A percentile compares a stretch with the other conserved stretches of the same genome.
Conservation (phyloP, 2,797 vertebrate species). For the Urophycis tenuis region DNA sequence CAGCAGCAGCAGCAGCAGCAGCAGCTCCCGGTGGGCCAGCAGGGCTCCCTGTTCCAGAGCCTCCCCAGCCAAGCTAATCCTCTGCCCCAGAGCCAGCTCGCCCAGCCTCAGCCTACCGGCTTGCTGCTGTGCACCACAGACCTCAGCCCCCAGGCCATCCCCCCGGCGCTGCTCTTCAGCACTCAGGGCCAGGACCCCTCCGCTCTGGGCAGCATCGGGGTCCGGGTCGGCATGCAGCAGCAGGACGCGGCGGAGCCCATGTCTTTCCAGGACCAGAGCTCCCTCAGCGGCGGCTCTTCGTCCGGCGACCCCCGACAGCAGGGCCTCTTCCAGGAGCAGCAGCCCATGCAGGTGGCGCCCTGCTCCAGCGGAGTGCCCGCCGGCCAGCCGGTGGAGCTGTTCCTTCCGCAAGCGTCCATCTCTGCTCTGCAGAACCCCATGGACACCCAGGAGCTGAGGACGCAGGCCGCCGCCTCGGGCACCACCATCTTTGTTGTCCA, state of each 20-base stretch:
- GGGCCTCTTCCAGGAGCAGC: constrained; percentile 84
- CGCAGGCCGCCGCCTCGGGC: constrained; percentile 62
- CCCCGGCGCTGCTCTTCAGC: constrained; percentile 79
- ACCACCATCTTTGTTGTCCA: constrained; percentile 86
- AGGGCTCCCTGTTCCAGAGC: constrained; percentile 68
- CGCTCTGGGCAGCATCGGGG: constrained; percentile 62
- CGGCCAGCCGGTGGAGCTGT: constrained; percentile 86
- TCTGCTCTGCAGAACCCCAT: constrained; percentile 83
- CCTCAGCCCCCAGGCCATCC: constrained; percentile 73
- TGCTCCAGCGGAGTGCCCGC: constrained; percentile 75
- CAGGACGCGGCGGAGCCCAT: constrained; percentile 83
- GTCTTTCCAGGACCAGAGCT: constrained; percentile 88
- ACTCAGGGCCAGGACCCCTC: constrained; percentile 66
- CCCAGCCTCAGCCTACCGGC: constrained; percentile 71
- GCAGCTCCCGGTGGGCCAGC: constrained; percentile 63
- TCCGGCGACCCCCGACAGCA: constrained; percentile 67
- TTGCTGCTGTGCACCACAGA: constrained; percentile 83
- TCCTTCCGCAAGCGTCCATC: constrained; percentile 87
- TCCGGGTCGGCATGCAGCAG: constrained; percentile 70
- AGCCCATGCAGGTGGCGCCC: constrained; percentile 91
- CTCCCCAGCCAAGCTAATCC: constrained; percentile 57
- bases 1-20: constrained; percentile 55
- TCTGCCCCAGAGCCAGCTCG: constrained; percentile 62
- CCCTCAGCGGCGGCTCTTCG: constrained; percentile 65
- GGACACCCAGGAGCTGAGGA: constrained; percentile 83